Evolutionary conservation across 2,888 invertebrate genomes (phyloP).

Genomic region (Darwinula stevensoni): DNA sequence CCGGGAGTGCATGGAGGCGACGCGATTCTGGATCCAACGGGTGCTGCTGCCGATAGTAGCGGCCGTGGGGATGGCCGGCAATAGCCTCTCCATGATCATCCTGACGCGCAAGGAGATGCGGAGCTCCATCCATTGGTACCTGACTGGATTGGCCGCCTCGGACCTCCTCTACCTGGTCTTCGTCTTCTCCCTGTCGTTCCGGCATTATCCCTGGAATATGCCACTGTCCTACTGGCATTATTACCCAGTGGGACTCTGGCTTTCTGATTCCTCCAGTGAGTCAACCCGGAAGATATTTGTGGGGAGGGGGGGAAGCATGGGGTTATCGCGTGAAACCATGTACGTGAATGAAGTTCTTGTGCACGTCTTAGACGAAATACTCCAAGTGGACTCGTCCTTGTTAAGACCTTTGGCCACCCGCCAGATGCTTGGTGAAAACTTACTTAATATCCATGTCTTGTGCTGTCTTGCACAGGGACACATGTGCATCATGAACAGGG

Average conservation of each 20-base stretch:
- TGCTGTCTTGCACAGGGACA: no score
- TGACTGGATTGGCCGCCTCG: slow-evolving; percentile 36
- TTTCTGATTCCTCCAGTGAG: slow-evolving; percentile 25
- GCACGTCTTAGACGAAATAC: no score
- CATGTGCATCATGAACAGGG: neutral
- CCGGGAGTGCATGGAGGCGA: no score
- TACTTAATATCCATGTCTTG: no score
- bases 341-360: no score
- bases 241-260: slow-evolving; percentile 27
- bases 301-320: no score
- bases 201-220: slow-evolving; percentile 24
- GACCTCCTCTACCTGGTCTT: slow-evolving; percentile 36
- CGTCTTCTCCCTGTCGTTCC: slow-evolving; percentile 27
- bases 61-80: slow-evolving; percentile 34
- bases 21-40: slow-evolving; percentile 20
- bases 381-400: no score
- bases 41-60: slow-evolving; percentile 31
- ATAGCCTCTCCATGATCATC: slow-evolving; percentile 24
- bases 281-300: no score
- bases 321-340: no score
- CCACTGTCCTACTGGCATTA: slow-evolving; percentile 28
- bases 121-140: slow-evolving; percentile 35
- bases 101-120: slow-evolving; percentile 31
- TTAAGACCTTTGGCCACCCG: no score
- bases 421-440: no score